Base-by-base conservation (phyloP, 1,140 invertebrate species). In the Hylaeus volcanicus region DNA sequence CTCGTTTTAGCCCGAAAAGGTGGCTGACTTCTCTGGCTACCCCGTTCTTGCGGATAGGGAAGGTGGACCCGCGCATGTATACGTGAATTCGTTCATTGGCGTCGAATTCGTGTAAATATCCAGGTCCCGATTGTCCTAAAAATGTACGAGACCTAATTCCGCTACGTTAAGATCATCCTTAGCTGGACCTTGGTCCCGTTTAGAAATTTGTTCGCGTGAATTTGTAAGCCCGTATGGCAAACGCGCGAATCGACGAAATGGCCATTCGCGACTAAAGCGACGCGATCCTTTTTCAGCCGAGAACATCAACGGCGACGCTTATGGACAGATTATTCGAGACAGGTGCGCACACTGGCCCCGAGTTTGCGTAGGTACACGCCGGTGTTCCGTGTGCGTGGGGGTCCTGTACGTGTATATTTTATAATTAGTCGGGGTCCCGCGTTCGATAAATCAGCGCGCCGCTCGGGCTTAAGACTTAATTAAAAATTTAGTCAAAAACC, bases 401-500 rank as follows among this genome's bases (percentile, higher is more conserved):
- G 64, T 51, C 58, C 41, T 26, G 9, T 37, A 45, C 61, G 66
- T 82, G 82, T 83, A 88, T 88, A 77, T 86, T 91, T 90, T 90
- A 90, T 91, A 91, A 91, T 91, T 91, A 91, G 90, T 81, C 82
- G 76, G 63, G 70, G 74, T 61, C 63, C 69, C 58, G 81, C 68
- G 72, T 81, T 87, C 90, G 89, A 90, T 91, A 91, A 91, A 91
- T 91, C 90, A 90, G 88, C 86, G 85, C 82, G 85, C 88, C 88
- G 89, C 87, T 87, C 90, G 85, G 88, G 84, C 87, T 90, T 90
- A 91, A 90, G 90, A 90, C 91, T 91, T 91, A 90, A 91, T 91
- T 91, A 91, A 91, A 90, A 91, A 91, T 91, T 91, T 89, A 91
- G 90, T 90, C 89, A 90, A 91, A 91, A 90, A 91, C 90, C 89